These are phyloP conservation scores for Sapayoa aenigma DNA, from an alignment of 2,113 vertebrate species.

Conservation along the genomic window DNA sequence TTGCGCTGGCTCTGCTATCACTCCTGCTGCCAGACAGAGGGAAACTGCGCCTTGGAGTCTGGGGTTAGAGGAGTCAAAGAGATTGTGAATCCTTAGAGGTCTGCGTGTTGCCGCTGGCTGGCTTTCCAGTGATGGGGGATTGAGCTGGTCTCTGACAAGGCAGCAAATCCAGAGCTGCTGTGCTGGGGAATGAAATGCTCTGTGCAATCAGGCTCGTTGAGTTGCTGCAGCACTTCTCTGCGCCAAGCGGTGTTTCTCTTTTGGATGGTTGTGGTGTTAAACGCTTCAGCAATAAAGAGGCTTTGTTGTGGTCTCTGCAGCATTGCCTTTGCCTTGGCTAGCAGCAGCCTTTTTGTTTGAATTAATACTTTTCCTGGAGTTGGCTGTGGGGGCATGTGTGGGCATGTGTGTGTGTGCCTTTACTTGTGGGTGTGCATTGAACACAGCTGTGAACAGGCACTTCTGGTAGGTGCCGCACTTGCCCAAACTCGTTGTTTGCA, in stretches of 20 bases:
- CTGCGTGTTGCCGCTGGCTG: neutral
- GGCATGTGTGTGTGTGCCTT: neutral
- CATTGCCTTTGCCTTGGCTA: slow-evolving; percentile 36
- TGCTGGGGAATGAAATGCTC: neutral
- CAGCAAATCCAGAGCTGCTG: neutral
- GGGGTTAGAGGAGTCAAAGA: slow-evolving; percentile 36
- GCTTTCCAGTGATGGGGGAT: neutral
- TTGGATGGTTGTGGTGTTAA: slow-evolving; percentile 37
- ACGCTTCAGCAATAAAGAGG: slow-evolving; percentile 4
- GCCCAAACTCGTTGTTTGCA: neutral
- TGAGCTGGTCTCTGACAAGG: slow-evolving; percentile 13
- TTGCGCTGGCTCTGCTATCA: neutral
- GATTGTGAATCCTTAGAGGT: slow-evolving; percentile 5
- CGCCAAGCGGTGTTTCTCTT: slow-evolving; percentile 23
- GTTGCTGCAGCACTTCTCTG: slow-evolving; percentile 32
- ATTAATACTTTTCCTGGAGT: neutral
- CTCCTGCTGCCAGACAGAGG: neutral
- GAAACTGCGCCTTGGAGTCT: neutral
- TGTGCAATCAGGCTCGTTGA: neutral
- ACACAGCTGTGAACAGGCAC: neutral
- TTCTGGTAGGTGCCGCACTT: slow-evolving; percentile 24
- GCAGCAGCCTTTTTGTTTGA: slow-evolving; percentile 18
- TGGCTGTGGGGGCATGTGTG: neutral
- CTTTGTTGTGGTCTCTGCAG: slow-evolving; percentile 62
- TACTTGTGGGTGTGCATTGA: neutral